Conservation (phyloP, 2,797 vertebrate genomes). For the Crax fasciolata region DNA sequence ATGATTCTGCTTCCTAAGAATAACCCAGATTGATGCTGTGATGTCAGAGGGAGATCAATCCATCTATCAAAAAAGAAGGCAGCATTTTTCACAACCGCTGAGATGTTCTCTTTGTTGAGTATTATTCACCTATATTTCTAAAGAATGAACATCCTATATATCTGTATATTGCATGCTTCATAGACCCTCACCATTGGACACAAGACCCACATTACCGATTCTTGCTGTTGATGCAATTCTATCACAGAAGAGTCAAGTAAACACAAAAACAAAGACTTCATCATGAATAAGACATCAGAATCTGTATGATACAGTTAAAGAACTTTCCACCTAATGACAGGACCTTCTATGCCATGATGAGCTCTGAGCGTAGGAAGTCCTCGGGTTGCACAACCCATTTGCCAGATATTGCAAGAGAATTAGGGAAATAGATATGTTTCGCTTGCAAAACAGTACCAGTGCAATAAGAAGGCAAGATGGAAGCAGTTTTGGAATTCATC, state of each 20-base stretch:
- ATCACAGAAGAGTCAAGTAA: neutral
- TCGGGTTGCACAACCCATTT: neutral
- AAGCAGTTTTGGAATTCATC: neutral
- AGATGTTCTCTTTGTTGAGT: neutral
- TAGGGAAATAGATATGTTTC: neutral
- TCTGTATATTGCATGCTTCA: neutral
- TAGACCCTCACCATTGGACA: neutral
- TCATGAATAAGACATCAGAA: neutral
- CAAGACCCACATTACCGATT: neutral
- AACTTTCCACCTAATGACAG: neutral
- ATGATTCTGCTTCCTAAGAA: neutral
- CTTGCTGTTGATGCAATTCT: neutral
- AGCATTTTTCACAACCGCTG: neutral
- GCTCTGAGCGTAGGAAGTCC: neutral
- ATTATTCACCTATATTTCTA: neutral
- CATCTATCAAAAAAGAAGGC: neutral
- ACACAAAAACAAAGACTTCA: neutral
- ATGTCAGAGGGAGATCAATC: neutral
- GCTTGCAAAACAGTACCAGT: neutral
- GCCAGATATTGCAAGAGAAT: neutral
- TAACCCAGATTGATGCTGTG: neutral
- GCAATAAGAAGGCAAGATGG: neutral
- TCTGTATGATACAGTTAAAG: neutral
- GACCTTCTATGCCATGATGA: neutral
- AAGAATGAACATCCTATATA: neutral